phyloP scores from a whole-genome alignment of 2,888 invertebrate genomes.

The Leptogaster cylindrica region DNA sequence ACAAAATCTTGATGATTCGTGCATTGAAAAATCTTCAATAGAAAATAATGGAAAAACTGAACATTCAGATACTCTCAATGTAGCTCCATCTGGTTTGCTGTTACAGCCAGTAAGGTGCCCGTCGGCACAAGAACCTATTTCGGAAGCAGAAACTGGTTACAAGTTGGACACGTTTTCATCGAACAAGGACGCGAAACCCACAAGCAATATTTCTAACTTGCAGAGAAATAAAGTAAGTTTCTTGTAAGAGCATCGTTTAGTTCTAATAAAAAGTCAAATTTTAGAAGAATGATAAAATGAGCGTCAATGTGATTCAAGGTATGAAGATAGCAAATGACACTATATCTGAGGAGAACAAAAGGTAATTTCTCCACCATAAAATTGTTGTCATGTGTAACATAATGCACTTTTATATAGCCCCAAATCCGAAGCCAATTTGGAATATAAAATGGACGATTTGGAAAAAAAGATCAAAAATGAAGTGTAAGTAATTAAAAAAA shows the following conservation, averaged over 20 bases:
- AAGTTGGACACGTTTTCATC: too few relatives aligned
- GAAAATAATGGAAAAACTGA: background rate
- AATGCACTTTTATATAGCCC: conserved; percentile 46
- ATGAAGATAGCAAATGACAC: conserved; percentile 59
- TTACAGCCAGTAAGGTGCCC: too few relatives aligned
- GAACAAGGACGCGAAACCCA: too few relatives aligned
- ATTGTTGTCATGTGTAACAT: too few relatives aligned
- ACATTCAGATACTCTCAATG: background rate
- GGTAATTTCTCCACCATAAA: background rate
- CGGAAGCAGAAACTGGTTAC: too few relatives aligned
- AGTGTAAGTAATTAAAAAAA: conserved; percentile 54
- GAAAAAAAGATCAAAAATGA: conserved; percentile 62
- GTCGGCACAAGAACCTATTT: background rate
- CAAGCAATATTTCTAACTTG: too few relatives aligned
- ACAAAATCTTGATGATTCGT: background rate
- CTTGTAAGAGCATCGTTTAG: too few relatives aligned
- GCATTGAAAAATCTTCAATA: background rate
- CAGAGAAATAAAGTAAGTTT: too few relatives aligned
- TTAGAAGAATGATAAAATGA: conserved; percentile 61
- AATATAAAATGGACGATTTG: conserved; percentile 61
- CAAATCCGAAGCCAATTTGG: conserved; percentile 58
- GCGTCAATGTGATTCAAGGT: conserved; percentile 60
- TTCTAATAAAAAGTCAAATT: conserved; percentile 13
- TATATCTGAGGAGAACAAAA: conserved; percentile 58
- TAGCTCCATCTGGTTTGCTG: background rate